These are phyloP conservation scores for Cantharis lateralis DNA, from an alignment of 2,888 invertebrate species.

Conservation along the genomic window DNA sequence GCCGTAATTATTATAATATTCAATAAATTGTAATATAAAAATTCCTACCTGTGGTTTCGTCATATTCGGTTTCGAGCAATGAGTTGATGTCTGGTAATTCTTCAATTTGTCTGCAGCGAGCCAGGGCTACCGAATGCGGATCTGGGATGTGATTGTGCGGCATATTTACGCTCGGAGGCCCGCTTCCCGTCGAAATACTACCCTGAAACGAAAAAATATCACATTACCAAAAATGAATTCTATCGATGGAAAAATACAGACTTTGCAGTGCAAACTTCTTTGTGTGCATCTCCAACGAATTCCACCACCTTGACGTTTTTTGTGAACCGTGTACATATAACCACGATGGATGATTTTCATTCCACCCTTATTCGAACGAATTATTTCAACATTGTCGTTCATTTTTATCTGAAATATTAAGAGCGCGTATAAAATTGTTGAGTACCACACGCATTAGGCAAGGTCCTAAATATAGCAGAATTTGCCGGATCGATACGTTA, in stretches of 20 bases:
- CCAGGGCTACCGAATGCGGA: conserved; percentile 52
- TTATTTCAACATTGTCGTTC: conserved; percentile 45
- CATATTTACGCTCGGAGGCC: conserved; percentile 52
- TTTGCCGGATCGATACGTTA: conserved; percentile 38
- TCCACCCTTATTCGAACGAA: conserved; percentile 57
- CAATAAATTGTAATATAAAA: background rate
- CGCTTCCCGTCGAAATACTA: conserved; percentile 53
- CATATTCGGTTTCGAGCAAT: conserved; percentile 31
- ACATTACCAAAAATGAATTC: background rate
- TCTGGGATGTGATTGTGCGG: conserved; percentile 57
- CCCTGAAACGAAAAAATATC: conserved; percentile 39
- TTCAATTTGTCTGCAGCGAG: conserved; percentile 42
- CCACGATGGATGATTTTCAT: conserved; percentile 57
- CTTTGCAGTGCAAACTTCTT: conserved; percentile 54
- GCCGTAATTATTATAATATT: background rate
- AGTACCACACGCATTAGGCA: conserved; percentile 34
- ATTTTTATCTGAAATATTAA: conserved; percentile 5
- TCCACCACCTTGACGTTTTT: conserved; percentile 52
- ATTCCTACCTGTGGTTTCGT: conserved; percentile 32
- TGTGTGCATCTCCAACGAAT: conserved; percentile 58
- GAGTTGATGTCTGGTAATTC: conserved; percentile 28
- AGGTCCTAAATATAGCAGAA: conserved; percentile 42
- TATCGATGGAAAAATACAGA: conserved; percentile 38
- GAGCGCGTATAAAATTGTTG: conserved; percentile 22
- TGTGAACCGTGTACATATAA: conserved; percentile 59